Evolutionary conservation across 2,113 vertebrate species (phyloP), one percentile per base, ranked within the genome.

Genomic region (Sinocyclocheilus grahami): DNA sequence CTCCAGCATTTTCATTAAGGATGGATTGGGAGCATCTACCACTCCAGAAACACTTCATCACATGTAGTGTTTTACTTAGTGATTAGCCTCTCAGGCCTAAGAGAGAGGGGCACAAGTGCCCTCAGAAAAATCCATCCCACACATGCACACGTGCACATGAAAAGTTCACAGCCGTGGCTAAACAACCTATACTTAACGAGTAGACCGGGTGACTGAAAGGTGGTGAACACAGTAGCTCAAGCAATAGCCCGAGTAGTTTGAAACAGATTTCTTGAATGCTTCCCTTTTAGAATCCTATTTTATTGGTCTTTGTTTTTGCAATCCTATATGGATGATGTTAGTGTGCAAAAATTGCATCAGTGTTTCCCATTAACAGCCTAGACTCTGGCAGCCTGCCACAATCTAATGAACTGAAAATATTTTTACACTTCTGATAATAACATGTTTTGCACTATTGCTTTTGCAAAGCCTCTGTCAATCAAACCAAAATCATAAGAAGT

Each of bases 41-140:
- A 85, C 94, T 97, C 97, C 96, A 99, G 97, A 98, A 99, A 99
- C 97, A 99, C 97, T 98, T 99, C 97, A 99, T 99, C 97, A 98
- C 97, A 97, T 98, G 96, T 96, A 98, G 97, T 99, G 97, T 99
- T 99, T 99, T 99, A 98, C 98, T 99, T 98, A 97, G 97, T 97
- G 98, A 98, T 99, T 99, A 99, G 96, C 95, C 95, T 95, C 89
- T 96, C 95, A 94, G 95, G 95, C 96, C 96, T 96, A 94, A 96
- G 96, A 97, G 95, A 95, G 95, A 96, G 95, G 91, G 92, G 92
- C 91, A 91, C 30, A 83, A 87, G 93, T 93, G 93, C 92, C 95
- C 95, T 95, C 93, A 92, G 94, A 96, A 95, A 96, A 90, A 88
- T 82, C 96, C 95, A 94, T 37, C 18, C n/a, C 46, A 77, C 74